phyloP scores from a whole-genome alignment of 2,113 vertebrate genomes.

The Pardalotus punctatus region DNA sequence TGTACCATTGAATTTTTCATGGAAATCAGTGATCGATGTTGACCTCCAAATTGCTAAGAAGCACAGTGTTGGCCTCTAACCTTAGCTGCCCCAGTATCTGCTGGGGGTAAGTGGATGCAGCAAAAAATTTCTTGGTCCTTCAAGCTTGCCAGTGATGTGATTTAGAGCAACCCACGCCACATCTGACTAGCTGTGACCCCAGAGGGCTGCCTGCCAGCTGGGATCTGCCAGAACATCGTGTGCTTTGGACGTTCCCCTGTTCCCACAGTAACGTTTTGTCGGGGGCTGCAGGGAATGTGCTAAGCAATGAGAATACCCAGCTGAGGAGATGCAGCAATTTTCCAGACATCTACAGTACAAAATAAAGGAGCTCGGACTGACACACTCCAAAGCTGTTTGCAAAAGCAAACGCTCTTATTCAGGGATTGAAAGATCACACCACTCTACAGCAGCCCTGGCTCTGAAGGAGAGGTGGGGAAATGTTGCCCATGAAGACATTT shows the following conservation, averaged over 20 bases:
- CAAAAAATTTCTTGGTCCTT: slow-evolving; percentile 3
- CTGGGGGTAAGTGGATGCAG: slow-evolving; percentile 58
- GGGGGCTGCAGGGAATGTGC: slow-evolving; percentile 38
- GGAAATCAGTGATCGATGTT: background rate
- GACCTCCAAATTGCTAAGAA: background rate
- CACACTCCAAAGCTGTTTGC: background rate
- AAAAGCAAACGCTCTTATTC: background rate
- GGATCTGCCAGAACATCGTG: slow-evolving; percentile 58
- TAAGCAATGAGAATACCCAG: slow-evolving; percentile 52
- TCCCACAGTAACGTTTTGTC: slow-evolving; percentile 39
- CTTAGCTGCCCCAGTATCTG: slow-evolving; percentile 32
- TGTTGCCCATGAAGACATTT: background rate
- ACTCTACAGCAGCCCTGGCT: background rate
- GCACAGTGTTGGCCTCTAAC: slow-evolving; percentile 22
- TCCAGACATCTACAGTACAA: background rate
- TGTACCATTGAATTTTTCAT: background rate
- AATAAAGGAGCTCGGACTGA: background rate
- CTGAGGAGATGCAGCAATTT: background rate
- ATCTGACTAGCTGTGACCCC: slow-evolving; percentile 43
- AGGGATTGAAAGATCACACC: background rate
- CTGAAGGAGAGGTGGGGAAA: background rate
- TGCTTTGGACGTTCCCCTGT: slow-evolving; percentile 54
- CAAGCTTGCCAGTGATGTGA: background rate
- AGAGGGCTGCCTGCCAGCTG: slow-evolving; percentile 50
- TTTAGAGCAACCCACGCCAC: slow-evolving; percentile 24